phyloP scores from a whole-genome alignment of 2,113 vertebrate species.

The Motacilla tschutschensis region DNA sequence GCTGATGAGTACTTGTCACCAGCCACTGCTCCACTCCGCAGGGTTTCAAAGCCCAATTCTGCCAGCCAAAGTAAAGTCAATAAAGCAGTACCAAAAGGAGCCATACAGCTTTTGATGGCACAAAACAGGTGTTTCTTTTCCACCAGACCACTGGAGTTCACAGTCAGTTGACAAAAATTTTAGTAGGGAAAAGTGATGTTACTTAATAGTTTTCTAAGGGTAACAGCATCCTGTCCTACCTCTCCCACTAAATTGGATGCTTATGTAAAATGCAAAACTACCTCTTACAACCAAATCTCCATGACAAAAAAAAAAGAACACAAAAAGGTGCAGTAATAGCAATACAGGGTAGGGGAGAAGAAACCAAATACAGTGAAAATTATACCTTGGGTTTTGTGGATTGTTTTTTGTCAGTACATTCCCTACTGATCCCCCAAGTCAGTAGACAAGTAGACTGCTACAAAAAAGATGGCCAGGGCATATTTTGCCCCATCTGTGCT shows the following conservation, averaged over 20 bases:
- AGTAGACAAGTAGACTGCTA: constrained; percentile 9
- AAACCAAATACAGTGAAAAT: background rate
- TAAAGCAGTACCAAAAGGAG: background rate
- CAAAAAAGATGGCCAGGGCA: background rate
- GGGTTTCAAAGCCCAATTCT: background rate
- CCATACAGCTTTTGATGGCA: background rate
- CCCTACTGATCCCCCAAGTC: background rate
- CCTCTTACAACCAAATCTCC: background rate
- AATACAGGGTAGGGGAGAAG: background rate
- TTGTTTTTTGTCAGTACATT: background rate
- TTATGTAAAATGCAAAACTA: constrained; percentile 2
- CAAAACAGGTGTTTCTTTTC: constrained; percentile 29
- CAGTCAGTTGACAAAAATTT: background rate
- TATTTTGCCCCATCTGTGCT: background rate
- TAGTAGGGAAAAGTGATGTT: background rate
- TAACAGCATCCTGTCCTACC: background rate
- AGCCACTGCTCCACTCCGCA: background rate
- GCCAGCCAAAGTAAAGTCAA: background rate
- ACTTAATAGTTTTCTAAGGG: background rate
- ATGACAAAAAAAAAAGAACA: background rate
- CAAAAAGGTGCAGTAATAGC: background rate
- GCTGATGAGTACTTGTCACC: background rate
- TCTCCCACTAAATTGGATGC: background rate
- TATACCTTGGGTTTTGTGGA: background rate
- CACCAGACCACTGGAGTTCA: background rate